A percentile compares a stretch with the other conserved stretches of the same genome.
These are phyloP conservation scores for Arrhamphus sclerolepis DNA, from an alignment of 2,797 vertebrate genomes.

Conservation along the genomic window DNA sequence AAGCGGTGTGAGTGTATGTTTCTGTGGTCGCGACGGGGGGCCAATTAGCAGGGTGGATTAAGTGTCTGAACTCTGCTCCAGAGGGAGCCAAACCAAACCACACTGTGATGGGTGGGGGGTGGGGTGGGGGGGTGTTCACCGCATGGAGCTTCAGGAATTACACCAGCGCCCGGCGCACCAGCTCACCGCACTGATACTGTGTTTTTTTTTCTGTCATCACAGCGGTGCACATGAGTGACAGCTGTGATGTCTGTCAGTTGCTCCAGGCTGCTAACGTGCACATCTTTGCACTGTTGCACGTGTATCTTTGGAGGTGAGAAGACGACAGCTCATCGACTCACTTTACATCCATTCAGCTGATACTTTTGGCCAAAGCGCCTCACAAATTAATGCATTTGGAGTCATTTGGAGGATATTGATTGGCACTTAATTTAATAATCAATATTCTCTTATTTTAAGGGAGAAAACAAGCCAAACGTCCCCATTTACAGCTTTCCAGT, in stretches of 20 bases:
- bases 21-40: conserved; percentile 57
- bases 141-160: conserved; percentile 52
- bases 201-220: conserved; percentile 35
- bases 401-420: too few species aligned
- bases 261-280: conserved; percentile 14
- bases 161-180: conserved; percentile 35
- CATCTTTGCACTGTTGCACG: conserved; percentile 1
- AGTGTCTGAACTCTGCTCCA: conserved; percentile 67
- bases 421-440: too few species aligned
- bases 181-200: conserved; percentile 18
- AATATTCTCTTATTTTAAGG: too few species aligned
- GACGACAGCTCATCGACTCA: not conserved
- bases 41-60: conserved; percentile 69
- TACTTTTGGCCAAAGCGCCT: too few species aligned
- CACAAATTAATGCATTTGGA: too few species aligned
- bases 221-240: conserved; percentile 27
- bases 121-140: conserved; percentile 3
- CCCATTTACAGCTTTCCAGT: too few species aligned
- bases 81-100: conserved; percentile 46
- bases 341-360: too few species aligned
- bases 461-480: too few species aligned
- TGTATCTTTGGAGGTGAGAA: not conserved
- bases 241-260: conserved; percentile 14
- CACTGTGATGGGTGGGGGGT: conserved; percentile 17
- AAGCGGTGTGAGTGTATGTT: conserved; percentile 30